These are phyloP conservation scores for Lepidurus packardi DNA, from an alignment of 1,140 invertebrate genomes.

Conservation along the genomic window DNA sequence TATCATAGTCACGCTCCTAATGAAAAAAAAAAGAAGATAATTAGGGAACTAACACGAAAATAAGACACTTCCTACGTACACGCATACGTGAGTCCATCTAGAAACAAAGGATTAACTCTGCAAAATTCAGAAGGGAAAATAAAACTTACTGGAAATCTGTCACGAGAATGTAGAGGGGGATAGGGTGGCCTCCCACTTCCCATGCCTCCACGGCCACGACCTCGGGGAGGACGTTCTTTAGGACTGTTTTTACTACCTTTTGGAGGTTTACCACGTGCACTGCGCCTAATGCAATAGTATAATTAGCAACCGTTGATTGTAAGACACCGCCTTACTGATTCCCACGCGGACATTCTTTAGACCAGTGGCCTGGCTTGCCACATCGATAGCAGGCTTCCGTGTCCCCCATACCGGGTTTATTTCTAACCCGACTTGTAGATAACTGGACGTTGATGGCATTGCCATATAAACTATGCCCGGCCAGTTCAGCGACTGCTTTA, in stretches of 20 bases:
- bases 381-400: constrained; percentile 90
- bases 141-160: constrained; percentile 2
- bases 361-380: constrained; percentile 89
- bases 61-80: not conserved
- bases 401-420: constrained; percentile 89
- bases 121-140: not conserved
- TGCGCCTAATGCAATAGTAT: not conserved
- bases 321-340: constrained; percentile 42
- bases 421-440: constrained; percentile 81
- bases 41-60: not conserved
- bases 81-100: not conserved
- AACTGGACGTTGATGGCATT: constrained; percentile 84
- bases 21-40: not conserved
- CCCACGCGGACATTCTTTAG: constrained; percentile 74
- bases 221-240: constrained; percentile 55
- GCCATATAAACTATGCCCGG: constrained; percentile 70
- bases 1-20: not conserved
- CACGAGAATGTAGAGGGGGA: constrained; percentile 63
- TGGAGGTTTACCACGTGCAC: not conserved
- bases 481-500: constrained; percentile 77
- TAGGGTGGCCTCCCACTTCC: constrained; percentile 77
- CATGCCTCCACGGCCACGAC: constrained; percentile 57
- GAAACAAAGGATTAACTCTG: too few relatives aligned
- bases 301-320: not conserved
- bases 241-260: constrained; percentile 52